Conservation (phyloP, 1,140 invertebrate species). For the Gryon sp. region DNA sequence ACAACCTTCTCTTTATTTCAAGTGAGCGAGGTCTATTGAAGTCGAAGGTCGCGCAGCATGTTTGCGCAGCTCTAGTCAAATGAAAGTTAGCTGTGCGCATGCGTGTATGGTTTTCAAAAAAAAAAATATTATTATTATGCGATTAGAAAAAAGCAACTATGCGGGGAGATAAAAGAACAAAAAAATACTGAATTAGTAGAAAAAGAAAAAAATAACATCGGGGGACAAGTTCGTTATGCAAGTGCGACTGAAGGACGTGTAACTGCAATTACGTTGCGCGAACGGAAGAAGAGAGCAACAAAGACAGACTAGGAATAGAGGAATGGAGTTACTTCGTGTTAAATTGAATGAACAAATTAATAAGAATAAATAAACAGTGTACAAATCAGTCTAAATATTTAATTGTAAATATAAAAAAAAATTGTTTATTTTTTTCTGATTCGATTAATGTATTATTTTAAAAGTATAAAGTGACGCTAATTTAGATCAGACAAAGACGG, state of each 20-base stretch:
- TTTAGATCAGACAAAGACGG: no score
- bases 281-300: conserved; percentile 41
- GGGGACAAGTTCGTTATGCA: conserved; percentile 64
- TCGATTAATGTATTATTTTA: not conserved
- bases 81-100: conserved; percentile 30
- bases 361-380: no score
- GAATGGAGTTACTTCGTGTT: no score
- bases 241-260: conserved; percentile 66
- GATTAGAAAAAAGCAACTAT: not conserved
- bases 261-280: conserved; percentile 35
- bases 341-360: no score
- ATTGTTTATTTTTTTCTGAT: conserved; percentile 8
- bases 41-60: conserved; percentile 59
- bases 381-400: no score
- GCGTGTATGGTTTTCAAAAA: conserved; percentile 49
- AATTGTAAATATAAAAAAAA: no score
- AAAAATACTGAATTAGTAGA: conserved; percentile 12
- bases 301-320: no score
- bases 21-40: conserved; percentile 67
- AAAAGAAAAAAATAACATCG: conserved; percentile 32
- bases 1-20: conserved; percentile 65
- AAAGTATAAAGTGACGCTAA: no score
- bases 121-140: no score
- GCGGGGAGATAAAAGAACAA: not conserved
- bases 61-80: conserved; percentile 26